A percentile compares a stretch with the other conserved stretches of the same genome.
Evolutionary conservation across 2,888 invertebrate genomes (phyloP).

Genomic region (Xanthia icteritia): DNA sequence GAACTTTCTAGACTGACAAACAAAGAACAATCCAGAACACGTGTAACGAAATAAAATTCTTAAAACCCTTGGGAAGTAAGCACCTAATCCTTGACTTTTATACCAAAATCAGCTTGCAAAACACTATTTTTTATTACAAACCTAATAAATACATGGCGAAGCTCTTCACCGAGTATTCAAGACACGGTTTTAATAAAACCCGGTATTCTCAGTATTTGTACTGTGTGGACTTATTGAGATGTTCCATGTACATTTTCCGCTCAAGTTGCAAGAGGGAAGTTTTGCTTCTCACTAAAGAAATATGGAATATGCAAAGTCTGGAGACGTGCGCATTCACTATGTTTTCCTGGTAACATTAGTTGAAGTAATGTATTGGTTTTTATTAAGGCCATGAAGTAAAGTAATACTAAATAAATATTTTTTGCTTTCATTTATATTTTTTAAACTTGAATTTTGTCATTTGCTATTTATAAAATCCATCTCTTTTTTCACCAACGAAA

Average conservation of each 20-base stretch:
- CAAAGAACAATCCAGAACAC: constrained; percentile 9
- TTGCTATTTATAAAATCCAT: background rate
- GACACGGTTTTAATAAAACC: constrained; percentile 74
- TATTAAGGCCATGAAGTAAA: constrained; percentile 5
- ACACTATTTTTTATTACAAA: constrained; percentile 49
- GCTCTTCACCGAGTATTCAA: constrained; percentile 62
- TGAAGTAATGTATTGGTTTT: constrained; percentile 11
- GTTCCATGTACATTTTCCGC: constrained; percentile 46
- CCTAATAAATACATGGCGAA: constrained; percentile 31
- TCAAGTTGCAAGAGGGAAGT: constrained; percentile 55
- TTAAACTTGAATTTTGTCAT: background rate
- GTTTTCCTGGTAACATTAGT: constrained; percentile 32
- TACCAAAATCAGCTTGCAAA: constrained; percentile 7
- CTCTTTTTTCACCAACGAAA: background rate
- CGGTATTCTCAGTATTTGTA: constrained; percentile 61
- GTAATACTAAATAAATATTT: background rate
- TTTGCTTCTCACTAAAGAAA: constrained; percentile 34
- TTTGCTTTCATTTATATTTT: background rate
- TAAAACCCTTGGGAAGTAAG: background rate
- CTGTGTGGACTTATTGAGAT: constrained; percentile 65
- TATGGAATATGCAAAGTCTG: constrained; percentile 58
- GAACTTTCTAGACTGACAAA: constrained; percentile 9
- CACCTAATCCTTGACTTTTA: background rate
- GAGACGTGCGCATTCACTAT: constrained; percentile 42
- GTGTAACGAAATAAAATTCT: background rate